phyloP scores from a whole-genome alignment of 1,140 invertebrate species.

The Neodiprion lecontei region DNA sequence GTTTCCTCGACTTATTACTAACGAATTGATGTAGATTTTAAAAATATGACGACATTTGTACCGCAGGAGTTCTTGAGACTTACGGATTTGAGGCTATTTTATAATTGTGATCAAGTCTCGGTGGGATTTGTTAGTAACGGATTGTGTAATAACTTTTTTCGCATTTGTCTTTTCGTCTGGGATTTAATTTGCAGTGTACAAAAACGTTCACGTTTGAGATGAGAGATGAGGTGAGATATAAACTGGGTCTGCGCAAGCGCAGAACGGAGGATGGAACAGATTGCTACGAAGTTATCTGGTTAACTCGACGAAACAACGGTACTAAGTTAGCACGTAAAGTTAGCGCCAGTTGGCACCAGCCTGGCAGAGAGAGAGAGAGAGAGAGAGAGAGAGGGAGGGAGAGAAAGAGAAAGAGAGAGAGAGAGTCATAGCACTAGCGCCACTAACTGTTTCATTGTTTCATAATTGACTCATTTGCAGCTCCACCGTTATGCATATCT shows the following conservation, averaged over 20 bases:
- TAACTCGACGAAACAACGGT: slow-evolving; percentile 55
- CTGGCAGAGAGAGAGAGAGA: slow-evolving; percentile 11
- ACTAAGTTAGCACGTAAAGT: slow-evolving; percentile 51
- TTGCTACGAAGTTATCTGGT: slow-evolving; percentile 54
- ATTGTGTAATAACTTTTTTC: no score
- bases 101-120: no score
- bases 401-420: not conserved
- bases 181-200: no score
- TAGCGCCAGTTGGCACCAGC: slow-evolving; percentile 52
- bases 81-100: no score
- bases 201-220: no score
- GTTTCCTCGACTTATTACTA: no score
- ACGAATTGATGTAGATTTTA: no score
- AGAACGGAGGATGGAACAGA: slow-evolving; percentile 36
- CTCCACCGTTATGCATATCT: slow-evolving; percentile 41
- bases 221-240: not conserved
- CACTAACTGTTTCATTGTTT: slow-evolving; percentile 58
- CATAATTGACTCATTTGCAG: slow-evolving; percentile 58
- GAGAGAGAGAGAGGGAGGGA: slow-evolving; percentile 14
- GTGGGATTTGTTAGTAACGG: no score
- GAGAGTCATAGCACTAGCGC: slow-evolving; percentile 22
- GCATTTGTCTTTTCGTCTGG: no score
- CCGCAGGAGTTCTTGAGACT: no score
- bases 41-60: no score
- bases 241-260: slow-evolving; percentile 10